phyloP scores from a whole-genome alignment of 2,888 invertebrate species.

The Spialia ferax region DNA sequence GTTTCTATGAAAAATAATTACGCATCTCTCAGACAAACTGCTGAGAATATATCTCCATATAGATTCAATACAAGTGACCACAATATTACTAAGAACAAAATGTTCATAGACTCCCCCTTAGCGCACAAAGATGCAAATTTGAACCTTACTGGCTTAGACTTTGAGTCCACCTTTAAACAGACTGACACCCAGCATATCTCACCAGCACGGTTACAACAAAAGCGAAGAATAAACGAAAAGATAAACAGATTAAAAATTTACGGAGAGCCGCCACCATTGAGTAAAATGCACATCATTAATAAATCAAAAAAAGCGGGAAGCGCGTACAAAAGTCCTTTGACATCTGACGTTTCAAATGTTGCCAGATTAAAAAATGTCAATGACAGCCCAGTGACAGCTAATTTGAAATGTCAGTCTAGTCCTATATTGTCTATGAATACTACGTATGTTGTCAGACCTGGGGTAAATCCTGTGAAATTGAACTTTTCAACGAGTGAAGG shows the following conservation, averaged over 20 bases:
- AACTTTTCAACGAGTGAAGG: conserved; percentile 57
- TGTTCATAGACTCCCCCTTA: conserved; percentile 68
- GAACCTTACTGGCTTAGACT: conserved; percentile 74
- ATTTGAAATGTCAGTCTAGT: conserved; percentile 50
- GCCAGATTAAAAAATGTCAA: conserved; percentile 45
- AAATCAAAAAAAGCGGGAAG: conserved; percentile 66
- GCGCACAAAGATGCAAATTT: conserved; percentile 58
- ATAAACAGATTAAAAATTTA: conserved; percentile 83
- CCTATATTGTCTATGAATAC: conserved; percentile 60
- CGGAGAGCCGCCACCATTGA: conserved; percentile 85
- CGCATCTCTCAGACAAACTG: conserved; percentile 49
- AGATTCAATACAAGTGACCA: conserved; percentile 62
- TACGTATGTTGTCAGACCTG: conserved; percentile 56
- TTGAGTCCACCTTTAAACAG: conserved; percentile 77
- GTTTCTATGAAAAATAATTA: conserved; percentile 64
- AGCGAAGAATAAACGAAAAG: conserved; percentile 68
- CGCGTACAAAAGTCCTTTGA: conserved; percentile 73
- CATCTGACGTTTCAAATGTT: conserved; percentile 53
- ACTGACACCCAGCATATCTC: conserved; percentile 62
- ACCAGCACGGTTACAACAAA: conserved; percentile 61
- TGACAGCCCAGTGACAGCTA: conserved; percentile 48
- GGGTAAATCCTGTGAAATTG: conserved; percentile 65
- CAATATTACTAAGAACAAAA: conserved; percentile 63
- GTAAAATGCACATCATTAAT: conserved; percentile 76
- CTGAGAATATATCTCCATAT: conserved; percentile 68